Conservation (phyloP, 1,140 invertebrate species). For the Pectinophora gossypiella region DNA sequence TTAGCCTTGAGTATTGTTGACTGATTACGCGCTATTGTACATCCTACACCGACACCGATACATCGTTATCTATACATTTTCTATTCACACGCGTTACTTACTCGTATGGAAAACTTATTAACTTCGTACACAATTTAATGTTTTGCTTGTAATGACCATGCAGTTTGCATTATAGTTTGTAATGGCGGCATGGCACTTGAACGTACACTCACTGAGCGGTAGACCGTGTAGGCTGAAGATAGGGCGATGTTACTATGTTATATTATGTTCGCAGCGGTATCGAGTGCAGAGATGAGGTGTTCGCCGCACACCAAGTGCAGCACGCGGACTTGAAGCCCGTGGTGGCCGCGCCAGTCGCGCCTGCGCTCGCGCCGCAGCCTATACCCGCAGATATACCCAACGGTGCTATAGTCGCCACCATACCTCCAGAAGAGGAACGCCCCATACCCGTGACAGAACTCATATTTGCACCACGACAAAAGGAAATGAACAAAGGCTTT, state of each 20-base stretch:
- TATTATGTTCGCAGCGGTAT: slow-evolving; percentile 85
- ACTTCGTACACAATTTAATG: slow-evolving; percentile 20
- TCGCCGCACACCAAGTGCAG: slow-evolving; percentile 84
- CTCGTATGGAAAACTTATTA: slow-evolving; percentile 29
- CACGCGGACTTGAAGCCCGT: slow-evolving; percentile 61
- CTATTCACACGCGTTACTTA: slow-evolving; percentile 42
- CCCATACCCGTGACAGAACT: slow-evolving; percentile 83
- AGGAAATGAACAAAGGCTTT: slow-evolving; percentile 96
- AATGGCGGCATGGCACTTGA: slow-evolving; percentile 27
- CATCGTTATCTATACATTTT: slow-evolving; percentile 22
- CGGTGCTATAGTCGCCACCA: slow-evolving; percentile 47
- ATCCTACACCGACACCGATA: slow-evolving; percentile 26
- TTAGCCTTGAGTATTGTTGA: slow-evolving; percentile 58
- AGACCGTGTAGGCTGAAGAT: slow-evolving; percentile 12
- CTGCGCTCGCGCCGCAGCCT: slow-evolving; percentile 22
- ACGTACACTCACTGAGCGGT: slow-evolving; percentile 16
- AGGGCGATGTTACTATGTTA: slow-evolving; percentile 29
- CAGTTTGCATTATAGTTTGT: slow-evolving; percentile 26
- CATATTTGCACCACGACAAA: slow-evolving; percentile 89
- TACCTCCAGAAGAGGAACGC: slow-evolving; percentile 59
- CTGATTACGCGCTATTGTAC: slow-evolving; percentile 49
- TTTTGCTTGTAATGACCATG: slow-evolving; percentile 28
- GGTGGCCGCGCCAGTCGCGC: slow-evolving; percentile 30
- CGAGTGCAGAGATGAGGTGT: slow-evolving; percentile 90
- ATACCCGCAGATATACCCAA: slow-evolving; percentile 37